Evolutionary conservation across 2,888 invertebrate species (phyloP), one percentile per base, ranked within the genome.

Genomic region (Stenodera caucasica): DNA sequence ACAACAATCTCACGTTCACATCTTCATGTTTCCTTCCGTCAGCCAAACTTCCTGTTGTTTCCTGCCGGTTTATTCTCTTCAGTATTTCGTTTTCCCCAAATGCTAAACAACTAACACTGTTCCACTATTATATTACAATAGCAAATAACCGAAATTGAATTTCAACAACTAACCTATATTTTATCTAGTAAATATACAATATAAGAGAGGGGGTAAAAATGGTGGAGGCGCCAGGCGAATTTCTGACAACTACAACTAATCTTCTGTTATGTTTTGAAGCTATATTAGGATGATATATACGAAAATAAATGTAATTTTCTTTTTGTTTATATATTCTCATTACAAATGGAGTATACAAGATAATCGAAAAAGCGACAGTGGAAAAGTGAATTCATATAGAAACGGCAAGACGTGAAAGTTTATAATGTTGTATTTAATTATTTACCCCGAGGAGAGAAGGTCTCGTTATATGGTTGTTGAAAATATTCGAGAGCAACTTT

Each of bases 21-120:
- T 71, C 68, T 70, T 70, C 72, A 68, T 71, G 69, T 65, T 72
- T 72, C 72, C 72, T 74, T 74, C 73, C 72, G 66, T 61, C 68
- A 67, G 65, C 68, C 67, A 12, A 68, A 70, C 69, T 66, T 65
- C 65, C 66, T 64, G 64, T 67, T 67, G 67, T 67, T 71, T 67
- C 67, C 68, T 69, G 68, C 32, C 40, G 60, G 55, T 50, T 50
- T 55, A 55, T 51, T 51, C 51, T 66, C 50, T 14, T 40, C 58
- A 32, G 32, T 53, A 40, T 55, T 58, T 53, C 58, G 30, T 33
- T 51, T 30, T 33, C 52, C 18, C 18, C 4, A n/a, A n/a, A 37
- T 37, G 15, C 1, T 45, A 23, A 45, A 45, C 21, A 45, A 45
- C 45, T 40, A 9, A 26, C 5, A 30, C 30, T 45, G 5, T 45